phyloP scores from a whole-genome alignment of 2,113 vertebrate genomes.

The Arvicanthis niloticus region DNA sequence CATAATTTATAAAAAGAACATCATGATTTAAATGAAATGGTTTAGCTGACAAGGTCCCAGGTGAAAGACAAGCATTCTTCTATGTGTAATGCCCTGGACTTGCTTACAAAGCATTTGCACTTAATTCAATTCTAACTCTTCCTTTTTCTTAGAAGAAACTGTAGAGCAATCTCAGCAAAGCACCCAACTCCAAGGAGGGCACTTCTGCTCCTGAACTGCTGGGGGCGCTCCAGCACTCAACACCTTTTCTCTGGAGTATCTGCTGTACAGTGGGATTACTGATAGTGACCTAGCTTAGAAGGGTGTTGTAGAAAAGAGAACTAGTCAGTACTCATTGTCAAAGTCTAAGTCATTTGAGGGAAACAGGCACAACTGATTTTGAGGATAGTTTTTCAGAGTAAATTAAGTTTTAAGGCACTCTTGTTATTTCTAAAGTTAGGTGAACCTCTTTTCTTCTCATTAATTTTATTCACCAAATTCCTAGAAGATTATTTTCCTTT shows the following conservation, averaged over 20 bases:
- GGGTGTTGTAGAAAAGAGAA: conserved; percentile 30
- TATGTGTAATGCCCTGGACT: conserved; percentile 37
- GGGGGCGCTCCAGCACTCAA: not conserved
- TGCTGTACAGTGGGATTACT: not conserved
- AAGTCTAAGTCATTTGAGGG: conserved; percentile 13
- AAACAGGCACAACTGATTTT: conserved; percentile 47
- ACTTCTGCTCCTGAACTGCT: conserved; percentile 40
- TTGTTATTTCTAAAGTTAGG: not conserved
- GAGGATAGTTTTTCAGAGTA: conserved; percentile 38
- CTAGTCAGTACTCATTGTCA: conserved; percentile 41
- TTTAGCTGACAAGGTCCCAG: conserved; percentile 65
- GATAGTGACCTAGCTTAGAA: conserved; percentile 36
- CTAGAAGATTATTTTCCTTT: not conserved
- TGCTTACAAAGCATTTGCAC: conserved; percentile 66
- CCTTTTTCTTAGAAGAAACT: conserved; percentile 32
- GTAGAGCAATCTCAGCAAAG: not conserved
- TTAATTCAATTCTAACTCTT: conserved; percentile 39
- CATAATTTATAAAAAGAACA: conserved; percentile 5
- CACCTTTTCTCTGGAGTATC: not conserved
- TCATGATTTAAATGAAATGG: conserved; percentile 65
- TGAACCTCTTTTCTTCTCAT: conserved; percentile 43
- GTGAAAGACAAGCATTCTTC: conserved; percentile 54
- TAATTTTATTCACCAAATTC: conserved; percentile 45
- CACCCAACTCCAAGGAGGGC: not conserved
- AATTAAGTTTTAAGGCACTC: conserved; percentile 13